A percentile compares a stretch with the other conserved stretches of the same genome.
Conservation (phyloP, 1,140 invertebrate genomes). For the Rhopalosiphum maidis region DNA sequence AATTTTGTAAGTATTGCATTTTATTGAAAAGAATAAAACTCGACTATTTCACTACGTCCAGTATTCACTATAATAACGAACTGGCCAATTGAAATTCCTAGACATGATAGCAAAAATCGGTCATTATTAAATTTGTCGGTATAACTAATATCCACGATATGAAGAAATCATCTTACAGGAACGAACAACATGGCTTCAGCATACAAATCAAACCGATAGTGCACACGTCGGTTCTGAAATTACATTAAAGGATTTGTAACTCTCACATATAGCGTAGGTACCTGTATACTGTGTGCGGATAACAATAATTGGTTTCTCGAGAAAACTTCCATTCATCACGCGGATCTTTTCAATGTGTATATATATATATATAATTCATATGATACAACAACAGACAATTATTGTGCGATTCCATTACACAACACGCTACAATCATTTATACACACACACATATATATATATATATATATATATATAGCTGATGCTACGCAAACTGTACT, state of each 20-base stretch:
- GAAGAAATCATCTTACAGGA: background rate
- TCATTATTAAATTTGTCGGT: background rate
- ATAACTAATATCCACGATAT: background rate
- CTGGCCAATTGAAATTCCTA: background rate
- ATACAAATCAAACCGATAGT: constrained; percentile 15
- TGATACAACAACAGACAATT: constrained; percentile 15
- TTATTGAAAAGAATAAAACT: too few species aligned
- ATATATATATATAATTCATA: background rate
- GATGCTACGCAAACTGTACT: background rate
- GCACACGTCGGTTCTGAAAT: background rate
- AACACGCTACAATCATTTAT: background rate
- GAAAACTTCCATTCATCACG: constrained; percentile 14
- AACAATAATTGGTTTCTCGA: background rate
- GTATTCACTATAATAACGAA: background rate
- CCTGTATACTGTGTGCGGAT: background rate
- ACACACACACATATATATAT: too few species aligned
- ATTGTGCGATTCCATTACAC: background rate
- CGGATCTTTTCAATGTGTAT: background rate
- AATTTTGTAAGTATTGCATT: background rate
- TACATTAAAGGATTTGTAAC: constrained; percentile 6
- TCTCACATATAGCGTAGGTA: background rate
- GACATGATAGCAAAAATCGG: background rate
- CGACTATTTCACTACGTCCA: background rate
- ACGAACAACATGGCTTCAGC: background rate
- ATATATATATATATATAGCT: background rate